These are phyloP conservation scores for Salarias fasciatus DNA, from an alignment of 2,797 vertebrate genomes.

Conservation along the genomic window DNA sequence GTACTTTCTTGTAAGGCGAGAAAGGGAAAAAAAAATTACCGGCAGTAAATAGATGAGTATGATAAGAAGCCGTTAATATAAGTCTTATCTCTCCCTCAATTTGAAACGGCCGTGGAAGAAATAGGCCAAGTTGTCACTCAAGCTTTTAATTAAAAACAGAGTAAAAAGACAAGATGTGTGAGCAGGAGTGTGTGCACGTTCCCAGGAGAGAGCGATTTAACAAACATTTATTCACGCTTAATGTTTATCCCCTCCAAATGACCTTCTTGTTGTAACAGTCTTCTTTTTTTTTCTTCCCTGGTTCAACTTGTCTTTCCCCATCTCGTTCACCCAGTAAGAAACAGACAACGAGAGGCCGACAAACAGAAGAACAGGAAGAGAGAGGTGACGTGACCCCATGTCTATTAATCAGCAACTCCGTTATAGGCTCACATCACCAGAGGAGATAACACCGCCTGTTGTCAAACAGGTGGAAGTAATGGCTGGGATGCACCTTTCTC, in stretches of 20 bases:
- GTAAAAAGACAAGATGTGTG: constrained; percentile 21
- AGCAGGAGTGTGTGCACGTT: constrained; percentile 10
- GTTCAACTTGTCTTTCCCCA: constrained; percentile 23
- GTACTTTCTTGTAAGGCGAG: constrained; percentile 57
- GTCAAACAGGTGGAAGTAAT: constrained; percentile 76
- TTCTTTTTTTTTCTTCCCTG: constrained; percentile 17
- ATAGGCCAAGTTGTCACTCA: constrained; percentile 77
- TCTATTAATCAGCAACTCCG: constrained; percentile 79
- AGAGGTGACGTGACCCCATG: constrained; percentile 60
- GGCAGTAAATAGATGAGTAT: constrained; percentile 77
- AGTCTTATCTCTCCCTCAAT: constrained; percentile 75
- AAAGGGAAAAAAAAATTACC: constrained; percentile 76
- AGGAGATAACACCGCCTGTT: constrained; percentile 78
- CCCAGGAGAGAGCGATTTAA: constrained; percentile 51
- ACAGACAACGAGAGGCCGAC: constrained; percentile 2
- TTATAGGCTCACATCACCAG: constrained; percentile 65
- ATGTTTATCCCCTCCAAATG: constrained; percentile 60
- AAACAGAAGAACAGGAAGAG: constrained; percentile 20
- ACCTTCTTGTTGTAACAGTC: constrained; percentile 30
- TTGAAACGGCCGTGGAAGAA: constrained; percentile 76
- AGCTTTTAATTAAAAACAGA: constrained; percentile 79
- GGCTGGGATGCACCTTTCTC: constrained; percentile 56
- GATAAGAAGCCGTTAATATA: constrained; percentile 79
- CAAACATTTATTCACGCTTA: constrained; percentile 59
- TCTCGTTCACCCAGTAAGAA: constrained; percentile 41